Percentiles rank a stretch among this genome's conserved stretches.
Evolutionary conservation across 2,113 vertebrate species (phyloP).

Genomic region (Tricholaema leucomelas): DNA sequence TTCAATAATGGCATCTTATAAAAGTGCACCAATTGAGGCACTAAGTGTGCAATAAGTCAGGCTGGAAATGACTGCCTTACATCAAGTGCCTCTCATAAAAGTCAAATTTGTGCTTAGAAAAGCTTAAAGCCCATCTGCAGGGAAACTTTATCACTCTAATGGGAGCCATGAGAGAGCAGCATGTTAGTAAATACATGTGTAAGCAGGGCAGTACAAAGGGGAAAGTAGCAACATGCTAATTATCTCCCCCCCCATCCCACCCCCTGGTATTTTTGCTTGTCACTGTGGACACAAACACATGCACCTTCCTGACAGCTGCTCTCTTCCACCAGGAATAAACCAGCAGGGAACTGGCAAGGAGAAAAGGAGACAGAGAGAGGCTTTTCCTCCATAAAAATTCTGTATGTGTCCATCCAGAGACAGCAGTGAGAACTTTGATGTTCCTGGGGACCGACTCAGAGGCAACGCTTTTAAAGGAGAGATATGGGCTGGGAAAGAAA

Average conservation of each 20-base stretch:
- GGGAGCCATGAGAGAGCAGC: conserved; percentile 54
- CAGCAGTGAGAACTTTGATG: neutral
- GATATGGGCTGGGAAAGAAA: neutral
- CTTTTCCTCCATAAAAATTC: neutral
- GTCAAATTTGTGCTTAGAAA: conserved; percentile 60
- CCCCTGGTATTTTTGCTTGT: conserved; percentile 53
- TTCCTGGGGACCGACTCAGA: neutral
- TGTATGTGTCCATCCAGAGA: neutral
- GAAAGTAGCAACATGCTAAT: conserved; percentile 66
- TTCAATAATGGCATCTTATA: conserved; percentile 61
- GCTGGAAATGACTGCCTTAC: conserved; percentile 61
- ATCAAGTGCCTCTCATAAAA: conserved; percentile 64
- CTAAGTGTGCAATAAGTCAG: conserved; percentile 42
- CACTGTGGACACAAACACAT: conserved; percentile 40
- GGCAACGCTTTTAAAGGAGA: neutral
- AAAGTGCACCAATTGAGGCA: conserved; percentile 59
- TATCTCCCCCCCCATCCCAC: conserved; percentile 37
- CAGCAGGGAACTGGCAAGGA: neutral
- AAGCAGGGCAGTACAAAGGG: conserved; percentile 56
- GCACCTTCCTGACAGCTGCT: conserved; percentile 20
- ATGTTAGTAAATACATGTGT: conserved; percentile 72
- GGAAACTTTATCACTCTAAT: conserved; percentile 66
- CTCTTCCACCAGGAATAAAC: conserved; percentile 22
- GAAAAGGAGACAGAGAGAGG: conserved; percentile 28
- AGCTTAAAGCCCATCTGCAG: conserved; percentile 62